These are phyloP conservation scores for Epistrophe eligans DNA, from an alignment of 2,888 invertebrate genomes.

Conservation along the genomic window DNA sequence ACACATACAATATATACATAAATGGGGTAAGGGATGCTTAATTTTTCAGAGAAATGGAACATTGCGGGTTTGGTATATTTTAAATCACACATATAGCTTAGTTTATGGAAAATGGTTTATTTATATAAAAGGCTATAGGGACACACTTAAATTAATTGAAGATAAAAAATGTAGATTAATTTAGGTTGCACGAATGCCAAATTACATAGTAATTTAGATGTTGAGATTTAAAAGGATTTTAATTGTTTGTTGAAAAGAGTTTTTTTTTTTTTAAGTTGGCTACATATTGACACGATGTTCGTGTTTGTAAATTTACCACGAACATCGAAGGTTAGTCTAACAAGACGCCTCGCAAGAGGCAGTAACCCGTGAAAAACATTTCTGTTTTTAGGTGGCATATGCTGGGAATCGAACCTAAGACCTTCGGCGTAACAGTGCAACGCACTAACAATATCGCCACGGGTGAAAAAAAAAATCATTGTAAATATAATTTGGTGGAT, in stretches of 20 bases:
- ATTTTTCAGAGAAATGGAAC: slow-evolving; percentile 40
- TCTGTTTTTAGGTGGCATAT: too few relatives aligned
- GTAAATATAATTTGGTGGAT: too few relatives aligned
- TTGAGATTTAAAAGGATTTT: slow-evolving; percentile 1
- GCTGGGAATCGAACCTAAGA: too few relatives aligned
- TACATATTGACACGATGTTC: too few relatives aligned
- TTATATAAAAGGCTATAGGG: slow-evolving; percentile 49
- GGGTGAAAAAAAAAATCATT: too few relatives aligned
- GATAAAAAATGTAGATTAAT: slow-evolving; percentile 11
- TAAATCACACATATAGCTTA: background rate
- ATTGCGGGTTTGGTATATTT: slow-evolving; percentile 2
- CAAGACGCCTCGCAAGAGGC: too few relatives aligned
- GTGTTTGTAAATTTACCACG: too few relatives aligned
- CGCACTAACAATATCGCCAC: too few relatives aligned
- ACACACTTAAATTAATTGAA: slow-evolving; percentile 60
- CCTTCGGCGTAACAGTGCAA: too few relatives aligned
- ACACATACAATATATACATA: background rate
- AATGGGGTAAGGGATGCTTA: slow-evolving; percentile 31
- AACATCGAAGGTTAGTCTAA: too few relatives aligned
- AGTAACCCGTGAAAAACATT: too few relatives aligned
- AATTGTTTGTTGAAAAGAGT: background rate
- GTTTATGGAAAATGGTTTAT: slow-evolving; percentile 50
- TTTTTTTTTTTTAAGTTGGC: too few relatives aligned
- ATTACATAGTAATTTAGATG: background rate
- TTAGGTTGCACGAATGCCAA: background rate